Base-by-base conservation (phyloP, 2,888 invertebrate genomes). In the Leptinotarsa peninsularis region DNA sequence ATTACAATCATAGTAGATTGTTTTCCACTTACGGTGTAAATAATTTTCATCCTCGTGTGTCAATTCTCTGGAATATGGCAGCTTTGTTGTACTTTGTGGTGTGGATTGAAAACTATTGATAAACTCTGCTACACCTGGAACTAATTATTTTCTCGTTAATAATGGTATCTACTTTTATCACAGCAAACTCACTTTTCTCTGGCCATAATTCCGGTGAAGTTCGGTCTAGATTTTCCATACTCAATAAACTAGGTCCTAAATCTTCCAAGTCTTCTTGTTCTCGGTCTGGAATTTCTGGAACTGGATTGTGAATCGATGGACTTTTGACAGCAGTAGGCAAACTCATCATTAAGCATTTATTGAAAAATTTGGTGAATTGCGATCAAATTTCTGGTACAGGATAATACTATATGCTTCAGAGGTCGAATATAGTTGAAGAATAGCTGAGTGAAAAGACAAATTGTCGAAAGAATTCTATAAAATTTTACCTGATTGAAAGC, bases 191-290 rank as follows among this genome's bases (percentile, higher is more conserved):
- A 97, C 97, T 95, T 90, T 96, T 95, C 89, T 98, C 97, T 33
- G 98, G 98, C 98, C 98, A 98, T 84, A 98, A 89, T 87, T 98
- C 97, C 50, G 98, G 98, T 3, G 98, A 98, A n/a, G 96, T 93
- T 82, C 98, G 92, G 88, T 97, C 97, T 83, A 98, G 89, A 87
- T 95, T 96, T 89, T 98, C 98, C 85, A 94, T 91, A 85, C 97
- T 96, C 83, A 96, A 90, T 76, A 98, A 91, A 86, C 93, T 94
- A 85, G 94, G 94, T 87, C 95, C 95, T 75, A 88, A 81, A 75
- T 86, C 85, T 76, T 84, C 81, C 77, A 84, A 83, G 74, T 81
- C 82, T 73, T 81, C 81, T 72, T 83, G 80, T 66, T 84, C 85
- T 78, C 79, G 78, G 49, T 81, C 81, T 76, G 77, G 63, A 79